Evolutionary conservation across 1,140 invertebrate species (phyloP).

Genomic region (Spodoptera litura): DNA sequence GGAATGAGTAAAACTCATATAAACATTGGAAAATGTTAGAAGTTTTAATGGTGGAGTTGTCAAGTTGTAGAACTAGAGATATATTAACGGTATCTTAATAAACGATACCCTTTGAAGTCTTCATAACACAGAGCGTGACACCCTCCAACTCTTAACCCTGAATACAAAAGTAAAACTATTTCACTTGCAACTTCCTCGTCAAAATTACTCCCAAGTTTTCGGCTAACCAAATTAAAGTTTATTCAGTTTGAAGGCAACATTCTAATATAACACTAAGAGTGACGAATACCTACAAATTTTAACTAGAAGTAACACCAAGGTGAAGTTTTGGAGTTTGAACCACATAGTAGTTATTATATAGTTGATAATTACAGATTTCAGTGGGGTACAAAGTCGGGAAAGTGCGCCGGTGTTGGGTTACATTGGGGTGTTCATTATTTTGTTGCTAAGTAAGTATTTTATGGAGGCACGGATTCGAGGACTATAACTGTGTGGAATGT

Average conservation of each 20-base stretch:
- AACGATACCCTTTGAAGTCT: too few species aligned
- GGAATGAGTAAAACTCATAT: too few species aligned
- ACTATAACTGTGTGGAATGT: too few species aligned
- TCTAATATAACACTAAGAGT: conserved; percentile 25
- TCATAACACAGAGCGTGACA: too few species aligned
- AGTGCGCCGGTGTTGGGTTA: not conserved
- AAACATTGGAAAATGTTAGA: too few species aligned
- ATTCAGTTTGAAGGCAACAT: conserved; percentile 15
- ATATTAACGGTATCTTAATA: too few species aligned
- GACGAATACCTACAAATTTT: conserved; percentile 32
- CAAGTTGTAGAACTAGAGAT: too few species aligned
- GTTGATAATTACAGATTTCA: conserved; percentile 34
- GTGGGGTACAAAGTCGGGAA: not conserved
- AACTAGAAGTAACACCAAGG: conserved; percentile 8
- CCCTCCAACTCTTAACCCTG: not conserved
- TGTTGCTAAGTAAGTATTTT: not conserved
- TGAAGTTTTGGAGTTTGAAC: conserved; percentile 26
- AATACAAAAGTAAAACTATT: not conserved
- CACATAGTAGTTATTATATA: conserved; percentile 27
- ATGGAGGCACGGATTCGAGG: too few species aligned
- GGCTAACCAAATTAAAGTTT: conserved; percentile 32
- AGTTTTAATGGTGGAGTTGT: too few species aligned
- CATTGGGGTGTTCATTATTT: conserved; percentile 22
- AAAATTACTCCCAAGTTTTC: conserved; percentile 25
- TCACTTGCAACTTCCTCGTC: conserved; percentile 9